Evolutionary conservation across 2,888 invertebrate genomes (phyloP), one percentile per base, ranked within the genome.

Genomic region (Theretra japonica): DNA sequence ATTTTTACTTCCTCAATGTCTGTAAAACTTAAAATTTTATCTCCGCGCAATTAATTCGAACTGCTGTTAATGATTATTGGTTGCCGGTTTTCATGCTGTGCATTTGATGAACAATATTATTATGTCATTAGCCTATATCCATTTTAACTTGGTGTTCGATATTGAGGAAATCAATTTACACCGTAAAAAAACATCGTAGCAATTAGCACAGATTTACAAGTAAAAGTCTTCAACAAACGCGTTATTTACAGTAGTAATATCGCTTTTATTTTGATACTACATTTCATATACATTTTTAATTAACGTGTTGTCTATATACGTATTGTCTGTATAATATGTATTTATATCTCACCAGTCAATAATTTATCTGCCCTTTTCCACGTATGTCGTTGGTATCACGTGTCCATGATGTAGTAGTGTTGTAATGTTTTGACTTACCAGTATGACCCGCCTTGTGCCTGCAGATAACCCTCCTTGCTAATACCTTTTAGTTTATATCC

Each of bases 1-100:
- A 73, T 78, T 80, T 83, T 83, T 82, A 86, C 87, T 89, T 89
- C 87, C 88, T 89, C 79, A 79, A 83, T 58, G 75, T 75, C 74
- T 73, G 74, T 70, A 76, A 75, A 76, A 76, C 74, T 77, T 74
- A 73, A 74, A 56, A 76, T 76, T 78, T 79, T 77, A 75, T 62
- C 70, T 72, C 59, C 72, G 62, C 68, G 70, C 75, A 78, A 71
- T 76, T 73, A 73, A 73, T 69, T 70, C 72, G 72, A 73, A 74
- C 73, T 70, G 69, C 56, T 60, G 71, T 71, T 71, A 72, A 75
- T 48, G 65, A 65, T 23, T 65, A 41, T 65, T 65, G 65, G 41
- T 48, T 48, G 41, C 17, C 48, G 65, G 48, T 65, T 41, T 65
- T 65, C 65, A 65, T 65, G 65, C 41, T 15, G 65, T 48, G 65